Base-by-base conservation (phyloP, 2,888 invertebrate genomes). In the Allygus modestus region DNA sequence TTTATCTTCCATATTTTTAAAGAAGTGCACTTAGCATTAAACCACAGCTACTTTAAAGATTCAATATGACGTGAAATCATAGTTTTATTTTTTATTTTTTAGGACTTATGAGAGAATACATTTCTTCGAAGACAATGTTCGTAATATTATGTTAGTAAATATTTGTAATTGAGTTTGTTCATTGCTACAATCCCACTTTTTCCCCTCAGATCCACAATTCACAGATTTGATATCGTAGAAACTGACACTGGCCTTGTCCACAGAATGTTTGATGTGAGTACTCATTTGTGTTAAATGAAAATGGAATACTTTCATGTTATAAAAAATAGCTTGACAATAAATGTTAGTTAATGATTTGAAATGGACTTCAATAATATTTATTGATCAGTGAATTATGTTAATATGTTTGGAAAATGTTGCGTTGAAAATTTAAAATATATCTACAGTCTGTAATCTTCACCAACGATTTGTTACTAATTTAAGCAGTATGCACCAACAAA, bases 241-340 rank as follows among this genome's bases (percentile, higher is more conserved):
- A 65, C 65, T 28, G 65, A 15, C 28, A 65, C 65, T 65, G 65
- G 65, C 65, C 65, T 65, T 28, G 65, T 65, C 65, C 65, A 65
- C 65, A 65, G 15, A 58, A 5, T 58, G 15, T 58, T 65, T 28
- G 1, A 31, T 20, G 28, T 65, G 28, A 28, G 4, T 2, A 15
- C 28, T 65, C 17, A 65, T 65, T 9, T 12, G 2, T 58, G 51
- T 58, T 23, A 23, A 20, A 58, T 65, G 65, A 28, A 17, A 65
- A 65, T 65, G 31, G 12, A 5, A 65, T 65, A 11, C 26, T 23
- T 54, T 37, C 4, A 37, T 37, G 5, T 37, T 37, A 37, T 37
- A 37, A 37, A 37, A 37, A 37, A 37, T 37, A 37, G 4, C 37
- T 37, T 9, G 9, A 37, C 37, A 37, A 9, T 37, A 37, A 17